phyloP scores from a whole-genome alignment of 2,888 invertebrate genomes.

The Dorcus parallelipipedus region DNA sequence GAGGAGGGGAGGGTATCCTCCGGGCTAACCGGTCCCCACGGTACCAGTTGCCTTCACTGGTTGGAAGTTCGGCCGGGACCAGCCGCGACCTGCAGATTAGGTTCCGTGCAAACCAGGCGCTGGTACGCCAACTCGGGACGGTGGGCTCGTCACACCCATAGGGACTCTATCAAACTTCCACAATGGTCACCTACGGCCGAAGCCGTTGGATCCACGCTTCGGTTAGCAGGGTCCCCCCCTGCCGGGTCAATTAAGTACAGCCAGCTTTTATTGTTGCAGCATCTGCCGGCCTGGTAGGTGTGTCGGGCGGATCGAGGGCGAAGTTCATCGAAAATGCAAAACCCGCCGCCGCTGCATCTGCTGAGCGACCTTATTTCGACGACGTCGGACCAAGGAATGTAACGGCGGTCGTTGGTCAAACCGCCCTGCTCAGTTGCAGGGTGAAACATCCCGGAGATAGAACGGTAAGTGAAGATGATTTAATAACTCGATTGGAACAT shows the following conservation, averaged over 20 bases:
- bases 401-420: slow-evolving; percentile 80
- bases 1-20: too few relatives aligned
- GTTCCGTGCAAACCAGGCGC: too few relatives aligned
- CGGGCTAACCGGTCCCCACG: too few relatives aligned
- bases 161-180: too few relatives aligned
- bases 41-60: too few relatives aligned
- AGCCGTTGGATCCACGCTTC: too few relatives aligned
- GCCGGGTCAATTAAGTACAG: not conserved
- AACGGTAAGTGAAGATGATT: slow-evolving; percentile 61
- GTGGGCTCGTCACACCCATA: too few relatives aligned
- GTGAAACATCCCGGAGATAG: slow-evolving; percentile 84
- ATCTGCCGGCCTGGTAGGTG: slow-evolving; percentile 20
- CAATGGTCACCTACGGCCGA: too few relatives aligned
- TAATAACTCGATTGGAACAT: not conserved
- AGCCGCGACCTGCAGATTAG: too few relatives aligned
- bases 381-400: slow-evolving; percentile 80
- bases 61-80: too few relatives aligned
- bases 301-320: slow-evolving; percentile 21
- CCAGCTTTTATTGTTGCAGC: slow-evolving; percentile 23
- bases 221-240: too few relatives aligned
- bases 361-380: slow-evolving; percentile 76
- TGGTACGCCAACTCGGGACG: too few relatives aligned
- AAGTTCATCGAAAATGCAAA: slow-evolving; percentile 26
- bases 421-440: slow-evolving; percentile 73
- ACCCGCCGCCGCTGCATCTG: slow-evolving; percentile 38